Evolutionary conservation across 2,113 vertebrate species (phyloP).

Genomic region (Accipiter cooperii): DNA sequence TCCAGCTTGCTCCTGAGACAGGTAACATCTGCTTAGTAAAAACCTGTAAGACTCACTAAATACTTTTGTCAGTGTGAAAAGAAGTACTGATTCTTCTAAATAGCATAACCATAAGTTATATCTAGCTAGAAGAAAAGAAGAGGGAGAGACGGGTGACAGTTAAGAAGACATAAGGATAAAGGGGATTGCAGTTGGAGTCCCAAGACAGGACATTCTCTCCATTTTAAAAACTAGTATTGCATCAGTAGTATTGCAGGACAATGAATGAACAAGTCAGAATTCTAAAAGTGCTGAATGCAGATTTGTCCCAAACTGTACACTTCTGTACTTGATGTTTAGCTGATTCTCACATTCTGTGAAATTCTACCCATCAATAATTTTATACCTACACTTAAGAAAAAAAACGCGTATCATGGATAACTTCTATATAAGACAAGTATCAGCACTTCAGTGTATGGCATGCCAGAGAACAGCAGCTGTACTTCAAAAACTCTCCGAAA

Average conservation of each 20-base stretch:
- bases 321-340: background rate
- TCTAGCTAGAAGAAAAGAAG: background rate
- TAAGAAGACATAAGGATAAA: background rate
- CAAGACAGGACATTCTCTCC: background rate
- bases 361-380: background rate
- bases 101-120: background rate
- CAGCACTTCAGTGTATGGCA: background rate
- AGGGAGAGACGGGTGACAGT: background rate
- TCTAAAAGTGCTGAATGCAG: background rate
- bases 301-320: background rate
- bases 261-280: background rate
- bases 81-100: background rate
- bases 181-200: background rate
- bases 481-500: background rate
- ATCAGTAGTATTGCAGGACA: background rate
- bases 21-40: background rate
- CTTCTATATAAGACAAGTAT: background rate
- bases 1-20: background rate
- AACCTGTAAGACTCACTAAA: background rate
- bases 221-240: background rate
- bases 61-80: background rate
- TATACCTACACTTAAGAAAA: background rate
- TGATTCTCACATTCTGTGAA: background rate
- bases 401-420: fast-evolving
- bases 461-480: background rate